Percentiles rank a stretch among this genome's conserved stretches.
These are phyloP conservation scores for Mus musculus DNA, from an alignment of 2,113 vertebrate species.

Conservation along the genomic window GRCm39 chr4:102448501-102449000, in stretches of 20 bases:
- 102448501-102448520: neutral
- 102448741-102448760: constrained; percentile 13
- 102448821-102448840: neutral
- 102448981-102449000: neutral
- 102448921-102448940: constrained; percentile 20
- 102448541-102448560: constrained; percentile 14
- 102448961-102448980: neutral
- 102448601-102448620: neutral
- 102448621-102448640: neutral
- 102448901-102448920: neutral
- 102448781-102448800: neutral
- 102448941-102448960: constrained; percentile 37
- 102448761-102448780: neutral
- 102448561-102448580: neutral
- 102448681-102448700: neutral
- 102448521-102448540: neutral
- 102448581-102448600: neutral
- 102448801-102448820: neutral
- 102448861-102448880: constrained; percentile 16
- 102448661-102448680: neutral
- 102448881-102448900: neutral
- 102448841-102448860: neutral
- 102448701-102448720: neutral
- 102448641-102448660: neutral
- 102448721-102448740: neutral